phyloP scores from a whole-genome alignment of 2,113 vertebrate genomes.

The Muntiacus reevesi region DNA sequence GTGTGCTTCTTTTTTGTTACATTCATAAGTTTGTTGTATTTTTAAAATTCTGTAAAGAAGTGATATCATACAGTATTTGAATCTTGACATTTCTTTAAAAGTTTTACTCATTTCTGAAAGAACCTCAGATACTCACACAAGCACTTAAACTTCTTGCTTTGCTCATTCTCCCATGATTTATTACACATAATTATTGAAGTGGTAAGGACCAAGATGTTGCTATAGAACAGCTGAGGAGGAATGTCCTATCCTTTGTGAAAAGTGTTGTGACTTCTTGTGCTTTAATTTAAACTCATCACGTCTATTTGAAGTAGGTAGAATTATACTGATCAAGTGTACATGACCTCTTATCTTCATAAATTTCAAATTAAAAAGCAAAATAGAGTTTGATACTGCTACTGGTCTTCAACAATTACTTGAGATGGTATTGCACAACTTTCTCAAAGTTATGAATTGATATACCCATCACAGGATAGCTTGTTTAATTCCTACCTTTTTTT shows the following conservation, averaged over 20 bases:
- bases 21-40: background rate
- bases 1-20: background rate
- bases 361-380: constrained; percentile 24
- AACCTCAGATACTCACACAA: background rate
- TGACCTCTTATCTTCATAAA: constrained; percentile 7
- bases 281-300: constrained; percentile 17
- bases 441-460: background rate
- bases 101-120: background rate
- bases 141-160: background rate
- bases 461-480: background rate
- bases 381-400: background rate
- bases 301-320: background rate
- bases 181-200: background rate
- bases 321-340: background rate
- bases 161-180: background rate
- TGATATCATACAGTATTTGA: background rate
- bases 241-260: background rate
- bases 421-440: background rate
- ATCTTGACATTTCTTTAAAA: constrained; percentile 13
- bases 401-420: background rate
- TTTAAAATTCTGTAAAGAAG: background rate
- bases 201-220: background rate
- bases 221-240: background rate
- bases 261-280: background rate
- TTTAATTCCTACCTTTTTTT: background rate